Evolutionary conservation across 2,888 invertebrate genomes (phyloP).

Genomic region (Chromoteleia sp.): DNA sequence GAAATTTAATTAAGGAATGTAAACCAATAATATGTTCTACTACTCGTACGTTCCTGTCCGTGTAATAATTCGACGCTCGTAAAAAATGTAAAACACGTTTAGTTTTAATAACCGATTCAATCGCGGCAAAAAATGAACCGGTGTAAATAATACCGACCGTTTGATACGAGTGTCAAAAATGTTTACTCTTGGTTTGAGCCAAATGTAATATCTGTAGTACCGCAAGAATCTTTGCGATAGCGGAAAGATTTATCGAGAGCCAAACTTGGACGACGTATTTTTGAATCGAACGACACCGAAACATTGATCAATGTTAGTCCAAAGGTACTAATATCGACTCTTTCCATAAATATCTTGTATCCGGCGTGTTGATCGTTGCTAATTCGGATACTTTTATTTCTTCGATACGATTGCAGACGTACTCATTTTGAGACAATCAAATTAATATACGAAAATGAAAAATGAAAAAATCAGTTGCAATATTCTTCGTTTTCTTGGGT

Average conservation of each 20-base stretch:
- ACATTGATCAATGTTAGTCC: constrained; percentile 68
- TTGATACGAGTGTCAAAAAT: constrained; percentile 55
- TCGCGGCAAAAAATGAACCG: constrained; percentile 30
- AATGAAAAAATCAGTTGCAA: neutral
- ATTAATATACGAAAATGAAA: neutral
- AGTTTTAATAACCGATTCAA: constrained; percentile 24
- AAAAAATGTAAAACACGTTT: constrained; percentile 25
- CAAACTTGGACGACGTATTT: constrained; percentile 68
- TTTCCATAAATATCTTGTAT: constrained; percentile 69
- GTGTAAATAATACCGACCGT: constrained; percentile 30
- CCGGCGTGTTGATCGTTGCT: constrained; percentile 44
- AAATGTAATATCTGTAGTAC: constrained; percentile 31
- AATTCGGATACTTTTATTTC: constrained; percentile 36
- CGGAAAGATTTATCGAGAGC: constrained; percentile 69
- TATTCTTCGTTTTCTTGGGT: constrained; percentile 4
- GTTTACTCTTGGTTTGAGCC: constrained; percentile 49
- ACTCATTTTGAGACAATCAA: constrained; percentile 9
- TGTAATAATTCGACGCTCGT: neutral
- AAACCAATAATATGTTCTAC: constrained; percentile 9
- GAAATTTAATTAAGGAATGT: constrained; percentile 5
- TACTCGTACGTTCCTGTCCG: neutral
- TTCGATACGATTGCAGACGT: constrained; percentile 7
- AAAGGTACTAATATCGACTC: constrained; percentile 57
- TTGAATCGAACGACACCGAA: constrained; percentile 69
- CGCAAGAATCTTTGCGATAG: constrained; percentile 62